These are phyloP conservation scores for Cynopterus sphinx DNA, from an alignment of 2,797 vertebrate genomes.

Conservation along the genomic window DNA sequence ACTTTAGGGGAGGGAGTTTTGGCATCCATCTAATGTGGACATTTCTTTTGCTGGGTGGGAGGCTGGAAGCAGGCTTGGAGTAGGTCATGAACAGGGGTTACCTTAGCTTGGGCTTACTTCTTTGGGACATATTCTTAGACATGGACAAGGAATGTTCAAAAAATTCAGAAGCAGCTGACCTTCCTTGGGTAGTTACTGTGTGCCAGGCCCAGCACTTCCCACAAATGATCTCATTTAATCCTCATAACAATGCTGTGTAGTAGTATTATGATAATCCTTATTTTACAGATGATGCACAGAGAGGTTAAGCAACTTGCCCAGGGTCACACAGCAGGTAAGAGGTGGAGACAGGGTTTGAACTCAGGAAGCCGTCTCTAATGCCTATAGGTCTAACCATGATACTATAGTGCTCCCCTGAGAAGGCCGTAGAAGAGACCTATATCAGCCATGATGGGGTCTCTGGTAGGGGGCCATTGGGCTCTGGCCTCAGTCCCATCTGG, in stretches of 20 bases:
- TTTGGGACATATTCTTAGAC: neutral
- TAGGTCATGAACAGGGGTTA: neutral
- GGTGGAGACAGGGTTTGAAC: neutral
- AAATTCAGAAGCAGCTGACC: neutral
- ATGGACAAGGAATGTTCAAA: neutral
- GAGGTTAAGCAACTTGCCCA: constrained; percentile 14
- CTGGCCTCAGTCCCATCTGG: neutral
- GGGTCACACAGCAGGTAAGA: neutral
- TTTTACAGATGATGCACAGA: constrained; percentile 27
- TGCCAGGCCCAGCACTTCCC: neutral
- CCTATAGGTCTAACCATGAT: neutral
- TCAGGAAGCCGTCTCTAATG: neutral
- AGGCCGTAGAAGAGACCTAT: neutral
- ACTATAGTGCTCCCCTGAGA: neutral
- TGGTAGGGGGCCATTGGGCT: neutral
- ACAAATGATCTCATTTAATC: neutral
- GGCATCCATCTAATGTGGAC: neutral
- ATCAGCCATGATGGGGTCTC: neutral
- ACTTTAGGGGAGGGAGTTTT: neutral
- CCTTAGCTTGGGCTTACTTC: neutral
- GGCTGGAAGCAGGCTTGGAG: neutral
- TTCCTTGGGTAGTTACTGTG: neutral
- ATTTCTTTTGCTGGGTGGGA: neutral
- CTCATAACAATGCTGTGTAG: neutral
- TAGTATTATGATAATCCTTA: neutral